These are phyloP conservation scores for Ciona savignyi DNA, from an alignment of 23 tunicate genomes.

Conservation along the genomic window DNA sequence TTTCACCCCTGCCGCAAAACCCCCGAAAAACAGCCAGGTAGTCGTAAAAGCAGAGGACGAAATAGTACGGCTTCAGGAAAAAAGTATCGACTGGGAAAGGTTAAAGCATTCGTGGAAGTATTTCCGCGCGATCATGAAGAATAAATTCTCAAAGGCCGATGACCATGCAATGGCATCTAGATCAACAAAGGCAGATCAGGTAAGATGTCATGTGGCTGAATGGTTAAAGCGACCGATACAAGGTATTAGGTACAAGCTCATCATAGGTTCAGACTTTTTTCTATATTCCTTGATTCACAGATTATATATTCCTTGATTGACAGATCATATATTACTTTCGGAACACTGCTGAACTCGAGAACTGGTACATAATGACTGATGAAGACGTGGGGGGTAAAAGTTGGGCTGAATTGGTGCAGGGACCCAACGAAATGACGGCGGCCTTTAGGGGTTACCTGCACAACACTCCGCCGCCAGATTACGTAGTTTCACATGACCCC, in stretches of 20 bases:
- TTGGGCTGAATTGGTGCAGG: conserved; percentile 76
- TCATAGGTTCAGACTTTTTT: no score
- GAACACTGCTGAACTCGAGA: conserved; percentile 31
- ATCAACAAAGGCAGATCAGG: conserved; percentile 16
- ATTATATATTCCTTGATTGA: no score
- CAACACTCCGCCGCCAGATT: conserved; percentile 36
- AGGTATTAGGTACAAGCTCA: no score
- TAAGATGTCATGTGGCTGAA: no score
- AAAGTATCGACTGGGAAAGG: conserved; percentile 19
- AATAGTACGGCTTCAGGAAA: conserved; percentile 22
- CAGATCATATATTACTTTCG: conserved; percentile 53
- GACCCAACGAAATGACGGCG: conserved; percentile 76
- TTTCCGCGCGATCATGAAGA: neutral
- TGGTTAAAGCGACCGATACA: no score
- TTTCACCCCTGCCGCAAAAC: no score
- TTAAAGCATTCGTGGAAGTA: conserved; percentile 22
- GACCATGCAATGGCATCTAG: neutral
- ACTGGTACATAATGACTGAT: conserved; percentile 93
- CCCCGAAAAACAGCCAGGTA: no score
- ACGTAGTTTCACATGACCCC: conserved; percentile 32
- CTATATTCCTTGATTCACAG: no score
- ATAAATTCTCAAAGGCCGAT: neutral
- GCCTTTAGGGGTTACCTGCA: conserved; percentile 65
- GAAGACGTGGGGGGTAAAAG: conserved; percentile 80
- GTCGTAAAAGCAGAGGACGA: conserved; percentile 3